phyloP scores from a whole-genome alignment of 1,140 invertebrate genomes.

The Zaprionus ghesquierei region DNA sequence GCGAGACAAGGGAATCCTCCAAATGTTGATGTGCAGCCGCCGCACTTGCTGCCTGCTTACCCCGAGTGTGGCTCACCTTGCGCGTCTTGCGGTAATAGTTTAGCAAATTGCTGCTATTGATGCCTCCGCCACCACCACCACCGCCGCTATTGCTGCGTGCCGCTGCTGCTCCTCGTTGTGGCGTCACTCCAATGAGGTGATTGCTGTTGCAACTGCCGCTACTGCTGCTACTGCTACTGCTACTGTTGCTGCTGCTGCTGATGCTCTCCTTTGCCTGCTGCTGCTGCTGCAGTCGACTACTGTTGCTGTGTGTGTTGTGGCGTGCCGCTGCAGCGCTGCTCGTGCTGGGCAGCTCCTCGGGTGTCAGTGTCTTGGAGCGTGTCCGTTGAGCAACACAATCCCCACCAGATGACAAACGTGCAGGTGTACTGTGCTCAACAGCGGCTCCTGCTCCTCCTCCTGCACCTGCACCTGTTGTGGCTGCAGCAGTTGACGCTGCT shows the following conservation, averaged over 20 bases:
- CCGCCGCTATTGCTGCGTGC: constrained; percentile 28
- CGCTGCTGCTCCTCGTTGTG: constrained; percentile 44
- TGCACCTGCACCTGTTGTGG: not conserved
- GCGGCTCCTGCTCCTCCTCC: not conserved
- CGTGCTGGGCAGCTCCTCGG: constrained; percentile 65
- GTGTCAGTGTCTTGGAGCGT: constrained; percentile 76
- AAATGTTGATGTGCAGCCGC: constrained; percentile 2
- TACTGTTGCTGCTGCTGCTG: constrained; percentile 26
- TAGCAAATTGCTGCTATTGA: constrained; percentile 61
- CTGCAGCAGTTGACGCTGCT: not conserved
- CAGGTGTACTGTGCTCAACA: not conserved
- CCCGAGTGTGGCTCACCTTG: constrained; percentile 70
- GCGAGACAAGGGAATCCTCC: constrained; percentile 2
- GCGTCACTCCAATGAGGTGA: constrained; percentile 35
- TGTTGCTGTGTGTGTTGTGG: not conserved
- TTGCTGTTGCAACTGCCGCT: constrained; percentile 25
- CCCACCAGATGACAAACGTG: constrained; percentile 41
- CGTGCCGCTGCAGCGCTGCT: constrained; percentile 57
- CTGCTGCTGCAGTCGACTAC: constrained; percentile 28
- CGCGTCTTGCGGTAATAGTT: constrained; percentile 81
- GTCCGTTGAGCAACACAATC: constrained; percentile 81
- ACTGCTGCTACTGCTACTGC: not conserved
- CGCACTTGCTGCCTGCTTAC: constrained; percentile 18
- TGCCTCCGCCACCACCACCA: not conserved
- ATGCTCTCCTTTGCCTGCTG: constrained; percentile 4